These are phyloP conservation scores for Parotocinclus haroldoi DNA, from an alignment of 2,797 vertebrate genomes.

Conservation along the genomic window DNA sequence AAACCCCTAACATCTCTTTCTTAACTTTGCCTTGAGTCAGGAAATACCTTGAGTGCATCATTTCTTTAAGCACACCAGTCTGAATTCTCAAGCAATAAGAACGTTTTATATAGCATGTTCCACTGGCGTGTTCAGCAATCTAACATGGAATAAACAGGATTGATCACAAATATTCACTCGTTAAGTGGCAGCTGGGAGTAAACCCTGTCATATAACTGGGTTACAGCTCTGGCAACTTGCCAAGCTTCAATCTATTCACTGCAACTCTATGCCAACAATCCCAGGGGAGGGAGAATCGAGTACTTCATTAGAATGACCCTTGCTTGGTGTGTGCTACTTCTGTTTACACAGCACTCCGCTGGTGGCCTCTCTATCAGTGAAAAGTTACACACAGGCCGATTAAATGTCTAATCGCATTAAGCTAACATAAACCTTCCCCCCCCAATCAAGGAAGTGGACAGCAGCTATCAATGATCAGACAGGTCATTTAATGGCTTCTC, in stretches of 20 bases:
- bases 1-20: too few relatives aligned
- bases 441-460: not conserved
- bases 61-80: too few relatives aligned
- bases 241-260: not conserved
- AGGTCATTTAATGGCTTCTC: not conserved
- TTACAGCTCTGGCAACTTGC: not conserved
- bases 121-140: not conserved
- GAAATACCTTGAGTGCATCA: too few relatives aligned
- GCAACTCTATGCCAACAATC: not conserved
- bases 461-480: constrained; percentile 1
- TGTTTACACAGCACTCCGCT: constrained; percentile 20
- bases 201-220: not conserved
- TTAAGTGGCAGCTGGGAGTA: not conserved
- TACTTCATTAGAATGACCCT: constrained; percentile 3
- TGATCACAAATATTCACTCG: not conserved
- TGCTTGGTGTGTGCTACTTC: not conserved
- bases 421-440: constrained; percentile 3
- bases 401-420: constrained; percentile 51
- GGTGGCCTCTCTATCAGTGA: constrained; percentile 49
- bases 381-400: constrained; percentile 38
- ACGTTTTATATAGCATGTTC: too few relatives aligned
- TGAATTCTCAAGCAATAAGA: too few relatives aligned
- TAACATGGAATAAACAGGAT: not conserved
- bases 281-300: not conserved
- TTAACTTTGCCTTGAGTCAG: too few relatives aligned